Base-by-base conservation (phyloP, 2,888 invertebrate species). In the Conchocele bisecta region DNA sequence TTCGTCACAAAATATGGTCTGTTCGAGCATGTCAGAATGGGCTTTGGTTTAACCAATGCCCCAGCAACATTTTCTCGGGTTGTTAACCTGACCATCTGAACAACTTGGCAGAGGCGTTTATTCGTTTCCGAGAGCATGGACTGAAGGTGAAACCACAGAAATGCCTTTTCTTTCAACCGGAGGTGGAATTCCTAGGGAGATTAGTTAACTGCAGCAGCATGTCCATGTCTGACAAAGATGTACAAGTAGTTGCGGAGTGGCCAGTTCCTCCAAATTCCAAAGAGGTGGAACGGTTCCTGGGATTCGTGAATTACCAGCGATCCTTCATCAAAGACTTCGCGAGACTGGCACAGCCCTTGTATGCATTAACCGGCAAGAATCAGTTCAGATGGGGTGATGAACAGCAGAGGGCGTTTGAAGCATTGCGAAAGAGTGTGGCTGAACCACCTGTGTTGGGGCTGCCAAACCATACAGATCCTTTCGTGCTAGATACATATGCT, bases 291-390 rank as follows among this genome's bases (percentile, higher is more conserved):
- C 28, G 54, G 11, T 69, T 81, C 41, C 33, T 78, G 3, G 81
- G 81, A 1, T 72, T 73, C 31, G 67, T 50, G 0, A 79, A 72
- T 31, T 72, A 81, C 24, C 75, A 81, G 41, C 22, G 79, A 3
- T 31, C 28, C 2, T 70, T 67, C 42, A 61, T 81, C 0, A 42
- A 48, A 26, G 22, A 66, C 1, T 73, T 68, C 37, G 66, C 76
- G 0, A 42, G 44, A 1, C 33, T 57, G 26, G 66, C 75, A 0
- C 20, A 15, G 0, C 37, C 66, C 24, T n/a, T 72, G 20, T 66
- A 72, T 31, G n/a, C 20, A 3, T 20, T 71, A 1, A 66, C 61
- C 15, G 60, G 60, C 0, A 72, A 66, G 42, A 39, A 54, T n/a
- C 33, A n/a, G 1, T 72, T 61, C 41, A 42, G 28, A 2, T 71